Evolutionary conservation across 2,113 vertebrate genomes (phyloP), one percentile per base, ranked within the genome.

Genomic region (Oxygymnocypris stewartii): DNA sequence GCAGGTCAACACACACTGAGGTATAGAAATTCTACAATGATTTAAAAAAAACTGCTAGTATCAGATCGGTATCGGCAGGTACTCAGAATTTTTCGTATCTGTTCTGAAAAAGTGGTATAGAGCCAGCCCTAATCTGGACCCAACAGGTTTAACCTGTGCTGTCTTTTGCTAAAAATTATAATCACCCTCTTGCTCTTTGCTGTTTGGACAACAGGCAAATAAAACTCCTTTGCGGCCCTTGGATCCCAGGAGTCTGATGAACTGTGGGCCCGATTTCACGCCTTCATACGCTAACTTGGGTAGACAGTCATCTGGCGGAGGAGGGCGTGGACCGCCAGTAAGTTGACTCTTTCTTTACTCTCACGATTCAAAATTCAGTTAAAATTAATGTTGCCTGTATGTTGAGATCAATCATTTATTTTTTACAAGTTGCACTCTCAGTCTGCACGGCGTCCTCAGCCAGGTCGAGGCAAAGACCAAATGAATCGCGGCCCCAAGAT

Each of bases 201-300:
- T 13, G 47, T 3, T 40, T 44, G 31, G 20, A n/a, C 14, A 37
- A 4, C 86, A 99, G 98, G 97, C 94, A 54, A 99, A 98, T 92
- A 98, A 98, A 91, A 97, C 96, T 83, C 97, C 97, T 0, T 90
- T 98, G 82, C 95, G 97, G 10, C 90, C 95, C 0, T 88, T 94
- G 2, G 97, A 99, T 87, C 96, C 97, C 35, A 91, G 94, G 87
- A 96, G 96, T 71, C 13, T 97, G 82, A 97, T 98, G 93, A 98
- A 95, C 87, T 93, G 93, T 85, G 97, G 98, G 40, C 95, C 98
- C 12, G 98, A 99, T 92, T 99, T 99, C 89, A 99, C 98, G 71
- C 98, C 98, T 2, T 95, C 97, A 0, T 99, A 96, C 4, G 97
- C 97, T 85, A 98, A 98, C 89, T 93, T 99, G 12, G 98, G 97